These are phyloP conservation scores for Aphidoletes aphidimyza DNA, from an alignment of 2,888 invertebrate genomes.

Conservation along the genomic window DNA sequence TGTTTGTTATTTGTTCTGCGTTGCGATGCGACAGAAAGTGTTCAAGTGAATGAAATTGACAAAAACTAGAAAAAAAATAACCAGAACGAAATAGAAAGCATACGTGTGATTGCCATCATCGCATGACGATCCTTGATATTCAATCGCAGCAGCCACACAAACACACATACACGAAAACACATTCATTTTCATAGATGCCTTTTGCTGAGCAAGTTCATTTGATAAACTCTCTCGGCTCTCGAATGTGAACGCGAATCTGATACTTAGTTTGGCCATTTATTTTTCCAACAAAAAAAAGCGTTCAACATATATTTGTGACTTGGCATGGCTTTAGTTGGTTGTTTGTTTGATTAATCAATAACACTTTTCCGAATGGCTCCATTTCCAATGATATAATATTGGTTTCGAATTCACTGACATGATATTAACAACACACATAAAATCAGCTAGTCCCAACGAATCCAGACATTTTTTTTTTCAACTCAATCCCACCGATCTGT, in stretches of 20 bases:
- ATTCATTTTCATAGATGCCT: neutral
- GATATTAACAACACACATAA: conserved; percentile 15
- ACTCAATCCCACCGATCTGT: neutral
- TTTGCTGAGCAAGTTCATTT: conserved; percentile 44
- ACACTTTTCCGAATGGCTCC: conserved; percentile 33
- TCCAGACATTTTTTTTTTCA: neutral
- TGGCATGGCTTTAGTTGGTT: too few relatives aligned
- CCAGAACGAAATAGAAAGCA: neutral
- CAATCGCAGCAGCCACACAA: too few relatives aligned
- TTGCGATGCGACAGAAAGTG: neutral
- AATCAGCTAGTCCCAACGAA: neutral
- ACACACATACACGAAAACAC: too few relatives aligned
- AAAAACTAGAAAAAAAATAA: too few relatives aligned
- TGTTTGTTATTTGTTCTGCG: neutral
- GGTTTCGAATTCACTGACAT: neutral
- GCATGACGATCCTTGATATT: neutral
- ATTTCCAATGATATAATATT: conserved; percentile 51
- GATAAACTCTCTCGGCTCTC: too few relatives aligned
- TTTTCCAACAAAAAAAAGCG: too few relatives aligned
- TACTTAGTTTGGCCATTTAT: too few relatives aligned
- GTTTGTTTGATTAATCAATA: conserved; percentile 50
- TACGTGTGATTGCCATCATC: neutral
- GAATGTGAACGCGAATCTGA: too few relatives aligned
- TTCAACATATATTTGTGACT: too few relatives aligned
- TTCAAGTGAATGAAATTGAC: too few relatives aligned